Conservation (phyloP, 2,113 vertebrate genomes). For the Spheniscus mendiculus region DNA sequence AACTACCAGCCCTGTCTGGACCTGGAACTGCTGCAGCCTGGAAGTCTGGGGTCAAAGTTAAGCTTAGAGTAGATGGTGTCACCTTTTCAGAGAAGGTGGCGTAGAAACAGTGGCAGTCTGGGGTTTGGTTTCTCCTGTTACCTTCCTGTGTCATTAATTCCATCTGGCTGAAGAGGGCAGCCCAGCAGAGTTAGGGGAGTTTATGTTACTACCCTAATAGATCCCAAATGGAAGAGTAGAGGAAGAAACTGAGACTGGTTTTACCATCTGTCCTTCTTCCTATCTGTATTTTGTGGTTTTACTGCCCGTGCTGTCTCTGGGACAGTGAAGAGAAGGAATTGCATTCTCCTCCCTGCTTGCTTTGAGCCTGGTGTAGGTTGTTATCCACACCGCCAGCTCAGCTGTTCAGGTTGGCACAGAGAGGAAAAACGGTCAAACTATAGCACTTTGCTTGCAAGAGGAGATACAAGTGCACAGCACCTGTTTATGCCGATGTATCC, state of each 20-base stretch:
- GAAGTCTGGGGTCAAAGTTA: background rate
- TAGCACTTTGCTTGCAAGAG: background rate
- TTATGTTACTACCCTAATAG: background rate
- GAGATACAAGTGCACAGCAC: background rate
- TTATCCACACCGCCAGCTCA: background rate
- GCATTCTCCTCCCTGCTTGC: background rate
- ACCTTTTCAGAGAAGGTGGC: background rate
- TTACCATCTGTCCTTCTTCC: background rate
- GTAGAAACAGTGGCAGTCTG: background rate
- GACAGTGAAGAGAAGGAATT: background rate
- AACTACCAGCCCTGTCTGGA: background rate
- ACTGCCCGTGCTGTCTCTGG: background rate
- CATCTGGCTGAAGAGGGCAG: background rate
- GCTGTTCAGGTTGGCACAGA: background rate
- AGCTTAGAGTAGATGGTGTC: background rate
- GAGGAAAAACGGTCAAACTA: background rate
- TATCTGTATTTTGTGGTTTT: background rate
- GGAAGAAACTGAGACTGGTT: background rate
- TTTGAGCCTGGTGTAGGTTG: background rate
- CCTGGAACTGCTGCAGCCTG: background rate
- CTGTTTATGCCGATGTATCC: background rate
- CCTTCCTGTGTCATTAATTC: background rate
- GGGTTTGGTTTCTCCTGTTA: background rate
- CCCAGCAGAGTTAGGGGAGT: background rate
- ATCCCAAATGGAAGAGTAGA: background rate